These are phyloP conservation scores for Lepidurus couesii DNA, from an alignment of 1,140 invertebrate genomes.

Conservation along the genomic window DNA sequence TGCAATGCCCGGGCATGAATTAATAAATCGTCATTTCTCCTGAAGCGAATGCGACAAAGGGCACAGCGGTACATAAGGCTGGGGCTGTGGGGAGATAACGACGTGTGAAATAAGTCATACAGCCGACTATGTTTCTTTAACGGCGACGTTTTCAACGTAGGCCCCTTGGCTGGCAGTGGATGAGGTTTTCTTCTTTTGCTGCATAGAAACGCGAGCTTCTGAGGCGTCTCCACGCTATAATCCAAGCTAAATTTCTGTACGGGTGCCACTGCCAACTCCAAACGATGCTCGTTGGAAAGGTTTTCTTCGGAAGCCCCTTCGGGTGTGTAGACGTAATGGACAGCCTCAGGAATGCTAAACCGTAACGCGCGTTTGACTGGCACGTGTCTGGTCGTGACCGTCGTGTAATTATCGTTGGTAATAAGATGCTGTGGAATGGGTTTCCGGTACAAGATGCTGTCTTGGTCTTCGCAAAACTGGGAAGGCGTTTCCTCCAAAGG, in stretches of 20 bases:
- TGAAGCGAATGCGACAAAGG: background rate
- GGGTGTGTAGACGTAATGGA: background rate
- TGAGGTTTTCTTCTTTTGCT: background rate
- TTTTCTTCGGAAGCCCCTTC: background rate
- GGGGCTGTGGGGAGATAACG: background rate
- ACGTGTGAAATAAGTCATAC: constrained; percentile 14
- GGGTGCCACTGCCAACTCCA: background rate
- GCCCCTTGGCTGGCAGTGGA: background rate
- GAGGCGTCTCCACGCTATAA: background rate
- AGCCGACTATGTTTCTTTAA: background rate
- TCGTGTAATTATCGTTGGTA: background rate
- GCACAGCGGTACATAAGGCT: constrained; percentile 10
- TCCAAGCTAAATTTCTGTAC: background rate
- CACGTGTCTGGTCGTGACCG: background rate
- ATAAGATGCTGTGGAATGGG: background rate
- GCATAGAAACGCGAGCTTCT: background rate
- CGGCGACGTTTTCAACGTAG: background rate
- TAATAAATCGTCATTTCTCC: constrained; percentile 2
- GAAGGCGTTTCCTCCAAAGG: background rate
- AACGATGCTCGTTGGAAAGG: background rate
- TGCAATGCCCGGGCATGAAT: constrained; percentile 2
- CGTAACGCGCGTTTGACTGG: background rate
- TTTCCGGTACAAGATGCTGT: background rate
- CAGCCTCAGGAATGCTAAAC: constrained; percentile 8
- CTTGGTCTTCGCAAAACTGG: background rate